Percentiles rank a stretch among this genome's conserved stretches.
phyloP scores from a whole-genome alignment of 2,888 invertebrate species.

The Ormyrus pomaceus region DNA sequence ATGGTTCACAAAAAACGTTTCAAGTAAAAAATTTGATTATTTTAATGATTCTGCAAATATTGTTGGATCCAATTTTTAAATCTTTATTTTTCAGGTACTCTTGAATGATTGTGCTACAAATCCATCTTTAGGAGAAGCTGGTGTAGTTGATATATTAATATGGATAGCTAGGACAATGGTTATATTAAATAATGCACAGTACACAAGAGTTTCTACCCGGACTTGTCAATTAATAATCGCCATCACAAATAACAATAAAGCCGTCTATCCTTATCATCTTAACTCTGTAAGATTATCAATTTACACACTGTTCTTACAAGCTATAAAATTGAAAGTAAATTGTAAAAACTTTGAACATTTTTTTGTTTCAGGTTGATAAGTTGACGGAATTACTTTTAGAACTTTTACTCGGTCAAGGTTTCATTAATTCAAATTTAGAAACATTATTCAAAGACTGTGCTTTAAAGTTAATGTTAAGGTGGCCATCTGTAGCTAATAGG shows the following conservation, averaged over 20 bases:
- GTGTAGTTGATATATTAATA: constrained; percentile 72
- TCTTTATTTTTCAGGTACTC: constrained; percentile 64
- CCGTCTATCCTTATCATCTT: constrained; percentile 72
- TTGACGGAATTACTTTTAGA: constrained; percentile 71
- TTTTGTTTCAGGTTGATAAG: constrained; percentile 68
- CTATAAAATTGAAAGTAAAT: background rate
- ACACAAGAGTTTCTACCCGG: constrained; percentile 71
- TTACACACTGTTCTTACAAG: background rate
- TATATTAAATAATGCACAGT: constrained; percentile 73
- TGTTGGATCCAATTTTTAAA: too few species aligned
- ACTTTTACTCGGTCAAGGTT: constrained; percentile 70
- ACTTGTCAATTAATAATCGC: constrained; percentile 73
- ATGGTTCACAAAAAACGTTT: constrained; percentile 73
- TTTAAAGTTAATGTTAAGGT: constrained; percentile 72
- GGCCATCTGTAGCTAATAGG: constrained; percentile 73
- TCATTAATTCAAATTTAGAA: constrained; percentile 72
- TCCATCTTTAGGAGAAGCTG: constrained; percentile 70
- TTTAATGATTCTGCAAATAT: background rate
- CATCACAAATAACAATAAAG: constrained; percentile 71
- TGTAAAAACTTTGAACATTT: too few species aligned
- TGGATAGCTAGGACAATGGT: constrained; percentile 73
- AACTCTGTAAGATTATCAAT: constrained; percentile 67
- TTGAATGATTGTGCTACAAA: constrained; percentile 72
- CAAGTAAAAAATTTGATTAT: constrained; percentile 63
- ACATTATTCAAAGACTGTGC: constrained; percentile 71